A percentile compares a stretch with the other conserved stretches of the same genome.
phyloP scores from a whole-genome alignment of 2,797 vertebrate genomes.

The Aulostomus chinensis region DNA sequence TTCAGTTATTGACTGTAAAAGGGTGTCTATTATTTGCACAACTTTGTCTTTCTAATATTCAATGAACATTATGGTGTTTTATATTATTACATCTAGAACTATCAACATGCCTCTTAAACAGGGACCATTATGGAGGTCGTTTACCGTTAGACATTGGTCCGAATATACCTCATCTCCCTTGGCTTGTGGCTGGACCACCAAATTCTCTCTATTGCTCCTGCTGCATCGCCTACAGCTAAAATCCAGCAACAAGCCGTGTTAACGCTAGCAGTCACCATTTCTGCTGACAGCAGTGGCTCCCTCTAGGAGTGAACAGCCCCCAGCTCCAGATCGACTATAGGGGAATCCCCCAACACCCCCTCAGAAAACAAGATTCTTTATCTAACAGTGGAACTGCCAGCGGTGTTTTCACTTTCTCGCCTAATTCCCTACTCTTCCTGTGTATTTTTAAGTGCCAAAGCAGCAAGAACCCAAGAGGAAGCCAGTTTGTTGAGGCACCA shows the following conservation, averaged over 20 bases:
- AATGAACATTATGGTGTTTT: constrained; percentile 22
- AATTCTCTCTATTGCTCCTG: constrained; percentile 33
- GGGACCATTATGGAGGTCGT: constrained; percentile 38
- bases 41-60: neutral
- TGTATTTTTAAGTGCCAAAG: constrained; percentile 61
- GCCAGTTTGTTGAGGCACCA: constrained; percentile 54
- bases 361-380: constrained; percentile 56
- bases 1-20: constrained; percentile 5
- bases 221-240: constrained; percentile 51
- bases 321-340: constrained; percentile 55
- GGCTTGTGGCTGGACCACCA: constrained; percentile 40
- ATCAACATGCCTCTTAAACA: constrained; percentile 39
- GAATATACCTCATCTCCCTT: constrained; percentile 40
- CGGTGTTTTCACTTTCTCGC: constrained; percentile 64
- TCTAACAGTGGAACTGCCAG: constrained; percentile 65
- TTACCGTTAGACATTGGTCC: constrained; percentile 33
- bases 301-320: constrained; percentile 59
- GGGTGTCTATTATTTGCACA: constrained; percentile 3
- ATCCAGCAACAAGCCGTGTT: constrained; percentile 38
- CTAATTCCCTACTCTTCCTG: constrained; percentile 42
- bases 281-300: constrained; percentile 68
- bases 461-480: constrained; percentile 47
- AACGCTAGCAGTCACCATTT: constrained; percentile 61
- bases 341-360: constrained; percentile 43
- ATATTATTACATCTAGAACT: constrained; percentile 30